Evolutionary conservation across 2,113 vertebrate species (phyloP).

Genomic region (Microtus richardsoni): DNA sequence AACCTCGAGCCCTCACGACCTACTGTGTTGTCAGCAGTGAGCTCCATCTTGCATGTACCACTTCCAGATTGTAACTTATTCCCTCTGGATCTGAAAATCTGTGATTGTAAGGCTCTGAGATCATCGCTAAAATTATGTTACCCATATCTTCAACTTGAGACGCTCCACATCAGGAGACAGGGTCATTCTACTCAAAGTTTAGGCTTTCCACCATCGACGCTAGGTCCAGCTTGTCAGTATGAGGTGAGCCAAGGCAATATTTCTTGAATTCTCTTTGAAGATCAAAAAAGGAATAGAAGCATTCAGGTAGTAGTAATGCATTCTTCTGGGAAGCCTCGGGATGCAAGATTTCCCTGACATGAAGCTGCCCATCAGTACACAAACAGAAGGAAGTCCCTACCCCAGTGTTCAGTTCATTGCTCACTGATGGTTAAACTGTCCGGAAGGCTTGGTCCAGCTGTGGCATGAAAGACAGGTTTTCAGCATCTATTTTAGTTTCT

Average conservation of each 20-base stretch:
- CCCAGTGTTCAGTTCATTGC: constrained; percentile 94
- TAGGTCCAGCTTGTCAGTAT: too few relatives aligned
- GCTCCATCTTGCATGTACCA: constrained; percentile 98
- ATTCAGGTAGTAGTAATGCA: too few relatives aligned
- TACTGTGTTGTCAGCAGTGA: constrained; percentile 95
- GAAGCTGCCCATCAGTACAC: constrained; percentile 96
- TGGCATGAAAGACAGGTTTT: constrained; percentile 86
- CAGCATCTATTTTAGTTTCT: constrained; percentile 85
- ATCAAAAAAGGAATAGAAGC: too few relatives aligned
- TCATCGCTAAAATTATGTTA: constrained; percentile 89
- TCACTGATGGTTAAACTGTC: constrained; percentile 91
- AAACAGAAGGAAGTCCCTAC: constrained; percentile 95
- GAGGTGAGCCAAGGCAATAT: too few relatives aligned
- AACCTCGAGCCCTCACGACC: constrained; percentile 94
- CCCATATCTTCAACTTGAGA: constrained; percentile 90
- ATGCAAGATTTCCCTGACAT: constrained; percentile 96
- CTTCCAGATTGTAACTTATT: constrained; percentile 97
- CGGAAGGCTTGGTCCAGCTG: constrained; percentile 91
- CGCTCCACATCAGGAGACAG: constrained; percentile 81
- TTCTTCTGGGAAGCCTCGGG: constrained; percentile 96
- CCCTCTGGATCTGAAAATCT: constrained; percentile 93
- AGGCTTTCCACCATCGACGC: too few relatives aligned
- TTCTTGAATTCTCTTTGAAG: too few relatives aligned
- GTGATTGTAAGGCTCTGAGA: constrained; percentile 91
- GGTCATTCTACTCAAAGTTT: too few relatives aligned